Evolutionary conservation across 2,797 vertebrate species (phyloP).

Genomic region (Lagodon rhomboides): DNA sequence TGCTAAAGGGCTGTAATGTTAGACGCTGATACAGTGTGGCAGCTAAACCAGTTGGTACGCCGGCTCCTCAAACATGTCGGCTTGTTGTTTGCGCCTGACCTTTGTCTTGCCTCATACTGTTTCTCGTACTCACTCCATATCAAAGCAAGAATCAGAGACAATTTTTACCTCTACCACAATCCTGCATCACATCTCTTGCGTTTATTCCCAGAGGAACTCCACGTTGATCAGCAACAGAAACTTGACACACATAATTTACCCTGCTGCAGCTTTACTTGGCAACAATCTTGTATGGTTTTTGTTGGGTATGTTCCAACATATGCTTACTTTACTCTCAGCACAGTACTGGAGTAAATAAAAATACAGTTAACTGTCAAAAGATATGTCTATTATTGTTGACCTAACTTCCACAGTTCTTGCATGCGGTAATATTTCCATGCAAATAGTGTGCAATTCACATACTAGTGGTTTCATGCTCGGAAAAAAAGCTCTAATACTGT

Average conservation of each 20-base stretch:
- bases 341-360: no score
- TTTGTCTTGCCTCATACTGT: slow-evolving; percentile 1
- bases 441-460: no score
- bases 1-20: slow-evolving; percentile 9
- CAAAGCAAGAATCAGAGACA: slow-evolving; percentile 1
- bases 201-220: slow-evolving; percentile 17
- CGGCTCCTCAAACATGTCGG: background rate
- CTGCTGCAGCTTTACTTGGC: background rate
- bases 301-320: no score
- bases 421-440: no score
- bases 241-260: background rate
- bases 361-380: no score
- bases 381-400: no score
- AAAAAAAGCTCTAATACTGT: no score
- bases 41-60: slow-evolving; percentile 16
- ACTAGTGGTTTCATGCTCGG: no score
- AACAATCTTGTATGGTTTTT: background rate
- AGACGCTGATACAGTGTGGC: slow-evolving; percentile 35
- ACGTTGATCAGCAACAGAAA: slow-evolving; percentile 6
- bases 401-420: no score
- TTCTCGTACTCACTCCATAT: slow-evolving; percentile 31
- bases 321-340: no score
- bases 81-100: slow-evolving; percentile 29
- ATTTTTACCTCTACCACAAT: background rate
- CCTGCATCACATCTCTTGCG: background rate